A percentile compares a stretch with the other conserved stretches of the same genome.
Evolutionary conservation across 1,140 invertebrate species (phyloP).

Genomic region (Orchestia grillus): DNA sequence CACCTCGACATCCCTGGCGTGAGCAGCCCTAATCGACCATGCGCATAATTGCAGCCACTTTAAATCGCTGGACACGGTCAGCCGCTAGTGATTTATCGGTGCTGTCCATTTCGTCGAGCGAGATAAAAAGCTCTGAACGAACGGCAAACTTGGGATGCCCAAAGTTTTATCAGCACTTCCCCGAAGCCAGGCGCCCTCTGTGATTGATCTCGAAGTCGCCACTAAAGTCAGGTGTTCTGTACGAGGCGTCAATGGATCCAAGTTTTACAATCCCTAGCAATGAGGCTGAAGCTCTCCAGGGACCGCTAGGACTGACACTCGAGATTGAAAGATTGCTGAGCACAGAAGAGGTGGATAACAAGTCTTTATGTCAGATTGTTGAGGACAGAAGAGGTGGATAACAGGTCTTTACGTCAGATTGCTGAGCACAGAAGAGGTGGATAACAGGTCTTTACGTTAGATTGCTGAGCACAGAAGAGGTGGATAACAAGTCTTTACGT

Average conservation of each 20-base stretch:
- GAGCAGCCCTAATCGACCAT: too few relatives aligned
- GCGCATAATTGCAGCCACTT: not conserved
- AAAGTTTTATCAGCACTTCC: not conserved
- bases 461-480: too few relatives aligned
- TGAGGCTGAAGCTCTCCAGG: not conserved
- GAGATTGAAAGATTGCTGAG: not conserved
- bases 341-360: too few relatives aligned
- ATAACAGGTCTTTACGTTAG: too few relatives aligned
- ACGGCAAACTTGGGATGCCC: not conserved
- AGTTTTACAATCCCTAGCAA: slow-evolving; percentile 41
- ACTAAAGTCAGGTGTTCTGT: not conserved
- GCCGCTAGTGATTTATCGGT: not conserved
- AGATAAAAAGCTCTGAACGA: not conserved
- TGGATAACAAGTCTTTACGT: too few relatives aligned
- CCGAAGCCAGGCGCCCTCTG: not conserved
- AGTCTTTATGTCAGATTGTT: too few relatives aligned
- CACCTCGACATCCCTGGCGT: too few relatives aligned
- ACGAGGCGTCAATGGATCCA: slow-evolving; percentile 5
- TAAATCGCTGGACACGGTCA: not conserved
- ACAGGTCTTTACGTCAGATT: too few relatives aligned
- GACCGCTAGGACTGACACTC: not conserved
- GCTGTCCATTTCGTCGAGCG: not conserved
- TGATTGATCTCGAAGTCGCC: not conserved
- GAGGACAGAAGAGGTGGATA: too few relatives aligned
- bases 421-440: too few relatives aligned